Evolutionary conservation across 2,888 invertebrate genomes (phyloP).

Genomic region (Tiliacea aurago): DNA sequence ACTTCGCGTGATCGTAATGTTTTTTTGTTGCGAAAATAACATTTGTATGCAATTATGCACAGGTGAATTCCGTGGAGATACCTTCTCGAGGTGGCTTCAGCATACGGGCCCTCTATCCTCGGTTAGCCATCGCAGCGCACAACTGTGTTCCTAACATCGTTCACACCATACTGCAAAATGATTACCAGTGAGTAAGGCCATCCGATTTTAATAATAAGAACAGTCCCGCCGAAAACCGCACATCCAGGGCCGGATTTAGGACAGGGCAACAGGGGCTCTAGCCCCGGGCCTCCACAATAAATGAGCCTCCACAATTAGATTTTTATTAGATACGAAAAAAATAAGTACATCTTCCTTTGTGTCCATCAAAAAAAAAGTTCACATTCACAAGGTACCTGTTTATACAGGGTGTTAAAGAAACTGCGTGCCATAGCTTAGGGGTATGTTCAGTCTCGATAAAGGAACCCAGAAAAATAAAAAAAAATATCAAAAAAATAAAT

Average conservation of each 20-base stretch:
- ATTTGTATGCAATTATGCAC: constrained; percentile 13
- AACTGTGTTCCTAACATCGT: constrained; percentile 95
- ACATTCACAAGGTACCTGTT: no score
- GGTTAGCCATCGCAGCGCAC: constrained; percentile 94
- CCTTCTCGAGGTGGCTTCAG: constrained; percentile 92
- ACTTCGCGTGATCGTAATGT: neutral
- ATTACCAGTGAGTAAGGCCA: constrained; percentile 79
- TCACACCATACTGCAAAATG: constrained; percentile 91
- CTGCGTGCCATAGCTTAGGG: no score
- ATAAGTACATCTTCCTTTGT: no score
- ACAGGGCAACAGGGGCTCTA: no score
- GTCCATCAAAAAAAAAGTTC: no score
- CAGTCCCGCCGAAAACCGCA: neutral
- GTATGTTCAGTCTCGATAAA: no score
- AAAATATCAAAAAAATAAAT: no score
- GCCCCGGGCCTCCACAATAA: no score
- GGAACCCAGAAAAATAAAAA: no score
- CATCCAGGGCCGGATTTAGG: neutral
- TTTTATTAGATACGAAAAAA: no score
- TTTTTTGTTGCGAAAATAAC: neutral
- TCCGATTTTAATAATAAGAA: neutral
- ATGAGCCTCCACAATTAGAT: no score
- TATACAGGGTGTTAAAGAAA: no score
- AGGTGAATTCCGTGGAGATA: constrained; percentile 94
- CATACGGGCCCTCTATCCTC: constrained; percentile 95